Percentiles rank a stretch among this genome's conserved stretches.
Conservation (phyloP, 2,113 vertebrate genomes). For the Clarias macrocephalus region DNA sequence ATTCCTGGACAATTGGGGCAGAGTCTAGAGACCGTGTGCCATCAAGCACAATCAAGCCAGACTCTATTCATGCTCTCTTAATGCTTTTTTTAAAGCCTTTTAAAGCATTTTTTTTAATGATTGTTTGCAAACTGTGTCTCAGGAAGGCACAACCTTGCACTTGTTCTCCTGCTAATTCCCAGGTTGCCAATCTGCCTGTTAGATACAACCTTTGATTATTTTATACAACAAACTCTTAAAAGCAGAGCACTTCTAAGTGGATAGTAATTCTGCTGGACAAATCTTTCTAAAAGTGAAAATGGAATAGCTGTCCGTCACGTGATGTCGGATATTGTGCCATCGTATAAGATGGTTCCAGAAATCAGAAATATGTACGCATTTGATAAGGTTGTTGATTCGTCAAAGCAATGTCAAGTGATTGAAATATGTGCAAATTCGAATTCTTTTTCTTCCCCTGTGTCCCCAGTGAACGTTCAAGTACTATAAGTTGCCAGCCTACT, state of each 20-base stretch:
- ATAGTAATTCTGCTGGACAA: slow-evolving; percentile 64
- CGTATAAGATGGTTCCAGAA: slow-evolving; percentile 64
- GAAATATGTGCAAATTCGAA: slow-evolving; percentile 65
- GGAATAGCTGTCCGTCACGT: slow-evolving; percentile 69
- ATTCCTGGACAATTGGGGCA: slow-evolving; percentile 75
- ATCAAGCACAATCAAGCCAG: slow-evolving; percentile 75
- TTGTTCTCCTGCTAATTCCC: slow-evolving; percentile 67
- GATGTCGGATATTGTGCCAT: slow-evolving; percentile 65
- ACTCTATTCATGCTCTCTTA: slow-evolving; percentile 73
- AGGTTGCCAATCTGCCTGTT: slow-evolving; percentile 66
- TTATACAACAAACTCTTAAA: slow-evolving; percentile 64
- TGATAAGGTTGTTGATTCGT: slow-evolving; percentile 64
- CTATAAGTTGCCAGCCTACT: slow-evolving; percentile 33
- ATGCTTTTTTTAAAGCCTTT: slow-evolving; percentile 62
- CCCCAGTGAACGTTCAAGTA: slow-evolving; percentile 6
- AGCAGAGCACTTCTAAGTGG: slow-evolving; percentile 67
- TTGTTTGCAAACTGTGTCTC: slow-evolving; percentile 59
- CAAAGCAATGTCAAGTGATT: slow-evolving; percentile 64
- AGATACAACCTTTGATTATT: slow-evolving; percentile 62
- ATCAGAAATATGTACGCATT: slow-evolving; percentile 61
- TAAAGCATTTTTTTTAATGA: slow-evolving; percentile 68
- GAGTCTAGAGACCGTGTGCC: slow-evolving; percentile 62
- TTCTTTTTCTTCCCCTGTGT: slow-evolving; percentile 56
- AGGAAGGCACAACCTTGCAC: slow-evolving; percentile 61
- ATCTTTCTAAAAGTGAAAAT: slow-evolving; percentile 70